Evolutionary conservation across 2,888 invertebrate species (phyloP).

Genomic region (Caenorhabditis imperialis): DNA sequence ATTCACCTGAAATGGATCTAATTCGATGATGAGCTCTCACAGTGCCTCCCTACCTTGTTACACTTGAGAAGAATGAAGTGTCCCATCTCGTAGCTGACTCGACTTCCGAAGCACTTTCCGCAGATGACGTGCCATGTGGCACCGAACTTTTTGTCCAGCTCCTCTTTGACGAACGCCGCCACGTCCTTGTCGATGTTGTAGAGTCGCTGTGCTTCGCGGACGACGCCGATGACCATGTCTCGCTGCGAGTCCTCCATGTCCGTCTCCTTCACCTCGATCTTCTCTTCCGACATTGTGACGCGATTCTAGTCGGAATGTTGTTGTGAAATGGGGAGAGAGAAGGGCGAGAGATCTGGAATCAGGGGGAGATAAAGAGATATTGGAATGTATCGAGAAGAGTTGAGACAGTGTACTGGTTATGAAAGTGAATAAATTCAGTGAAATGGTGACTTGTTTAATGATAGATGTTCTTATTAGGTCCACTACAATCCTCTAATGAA

Average conservation of each 20-base stretch:
- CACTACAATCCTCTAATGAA: no score
- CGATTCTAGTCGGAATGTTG: conserved; percentile 9
- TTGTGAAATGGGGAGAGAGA: conserved; percentile 9
- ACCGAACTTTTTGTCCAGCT: conserved; percentile 62
- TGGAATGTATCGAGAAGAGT: no score
- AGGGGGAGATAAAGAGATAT: neutral
- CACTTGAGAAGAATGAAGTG: conserved; percentile 66
- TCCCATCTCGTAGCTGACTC: conserved; percentile 65
- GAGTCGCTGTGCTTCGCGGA: conserved; percentile 59
- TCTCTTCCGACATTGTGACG: conserved; percentile 48
- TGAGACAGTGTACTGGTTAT: no score
- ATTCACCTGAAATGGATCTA: conserved; percentile 60
- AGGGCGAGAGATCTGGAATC: conserved; percentile 5
- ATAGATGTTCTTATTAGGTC: no score
- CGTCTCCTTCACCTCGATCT: conserved; percentile 61
- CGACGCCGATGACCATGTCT: conserved; percentile 51
- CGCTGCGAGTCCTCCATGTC: conserved; percentile 64
- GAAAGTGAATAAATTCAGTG: no score
- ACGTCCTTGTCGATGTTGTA: conserved; percentile 67
- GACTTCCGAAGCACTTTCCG: conserved; percentile 64
- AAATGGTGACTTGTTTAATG: no score
- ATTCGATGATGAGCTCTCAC: neutral
- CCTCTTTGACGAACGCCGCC: conserved; percentile 65
- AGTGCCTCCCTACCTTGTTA: conserved; percentile 46
- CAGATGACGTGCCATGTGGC: conserved; percentile 67